Base-by-base conservation (phyloP, 2,797 vertebrate species). In the Leuciscus waleckii region DNA sequence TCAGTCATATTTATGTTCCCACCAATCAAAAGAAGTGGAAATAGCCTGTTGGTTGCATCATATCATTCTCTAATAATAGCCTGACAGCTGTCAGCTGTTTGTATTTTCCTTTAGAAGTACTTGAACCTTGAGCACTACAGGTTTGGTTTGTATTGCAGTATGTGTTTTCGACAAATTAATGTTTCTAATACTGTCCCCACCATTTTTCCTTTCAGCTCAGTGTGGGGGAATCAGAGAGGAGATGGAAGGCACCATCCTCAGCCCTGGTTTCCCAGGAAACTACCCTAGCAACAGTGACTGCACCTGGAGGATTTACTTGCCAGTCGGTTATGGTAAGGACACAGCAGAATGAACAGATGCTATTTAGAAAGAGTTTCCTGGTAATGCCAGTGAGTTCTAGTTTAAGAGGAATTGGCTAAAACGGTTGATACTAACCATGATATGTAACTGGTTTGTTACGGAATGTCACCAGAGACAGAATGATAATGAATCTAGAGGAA, bases 281-380 rank as follows among this genome's bases (percentile, higher is more conserved):
- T 99, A 99, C 84, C 98, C 98, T 80, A 99, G 98, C 94, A 99
- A 99, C 94, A 94, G 97, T 88, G 98, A 99, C 94, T 99, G 98
- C 93, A 97, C 97, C 0, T 99, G 98, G 98, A 97, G 96, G 93
- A 96, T 99, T 86, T 94, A 96, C 82, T 95, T 99, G 91, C 97
- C 98, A 0, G 97, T 99, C 88, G 98, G 98, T 84, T 98, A 97
- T 37, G 98, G 98, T 99, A 89, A 97, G 98, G 56, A 82, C 43
- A 76, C n/a, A 32, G 41, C 58, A 51, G 68, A 58, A 73, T 65
- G n/a, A 88, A n/a, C 73, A 85, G 67, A 68, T 69, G 14, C 23
- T 26, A 8, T 71, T 61, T 69, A 41, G 19, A 79, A 71, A 43
- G 51, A 79, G 9, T 79, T 77, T 58, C 5, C 21, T 79, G 4